Conservation (phyloP, 2,113 vertebrate species). For the Chionis minor region DNA sequence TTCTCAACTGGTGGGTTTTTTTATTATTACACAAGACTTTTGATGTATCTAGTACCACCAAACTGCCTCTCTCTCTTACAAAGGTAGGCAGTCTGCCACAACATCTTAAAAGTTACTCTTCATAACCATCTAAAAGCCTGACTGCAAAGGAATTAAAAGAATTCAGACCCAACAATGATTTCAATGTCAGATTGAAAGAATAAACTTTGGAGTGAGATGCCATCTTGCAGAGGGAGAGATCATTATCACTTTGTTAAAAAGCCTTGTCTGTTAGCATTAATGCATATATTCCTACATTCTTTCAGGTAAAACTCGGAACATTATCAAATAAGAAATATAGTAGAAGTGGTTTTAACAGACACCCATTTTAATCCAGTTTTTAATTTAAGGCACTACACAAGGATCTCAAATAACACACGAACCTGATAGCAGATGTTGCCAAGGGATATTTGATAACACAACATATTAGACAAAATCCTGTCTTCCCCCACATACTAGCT, state of each 20-base stretch:
- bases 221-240: constrained; percentile 55
- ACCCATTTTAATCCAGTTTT: background rate
- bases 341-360: background rate
- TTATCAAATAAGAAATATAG: background rate
- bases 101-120: background rate
- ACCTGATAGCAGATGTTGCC: background rate
- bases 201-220: constrained; percentile 25
- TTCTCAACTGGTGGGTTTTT: background rate
- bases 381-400: background rate
- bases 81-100: background rate
- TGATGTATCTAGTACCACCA: background rate
- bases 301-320: background rate
- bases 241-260: constrained; percentile 41
- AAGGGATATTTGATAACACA: background rate
- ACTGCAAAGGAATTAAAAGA: constrained; percentile 53
- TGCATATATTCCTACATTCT: background rate
- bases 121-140: background rate
- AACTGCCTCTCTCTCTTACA: background rate
- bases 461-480: background rate
- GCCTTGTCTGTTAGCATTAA: constrained; percentile 32
- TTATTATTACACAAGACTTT: background rate
- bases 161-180: constrained; percentile 57
- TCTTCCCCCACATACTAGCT: background rate
- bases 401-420: background rate
- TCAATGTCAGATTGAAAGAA: constrained; percentile 54